Conservation (phyloP, 2,113 vertebrate genomes). For the Elephas maximus region DNA sequence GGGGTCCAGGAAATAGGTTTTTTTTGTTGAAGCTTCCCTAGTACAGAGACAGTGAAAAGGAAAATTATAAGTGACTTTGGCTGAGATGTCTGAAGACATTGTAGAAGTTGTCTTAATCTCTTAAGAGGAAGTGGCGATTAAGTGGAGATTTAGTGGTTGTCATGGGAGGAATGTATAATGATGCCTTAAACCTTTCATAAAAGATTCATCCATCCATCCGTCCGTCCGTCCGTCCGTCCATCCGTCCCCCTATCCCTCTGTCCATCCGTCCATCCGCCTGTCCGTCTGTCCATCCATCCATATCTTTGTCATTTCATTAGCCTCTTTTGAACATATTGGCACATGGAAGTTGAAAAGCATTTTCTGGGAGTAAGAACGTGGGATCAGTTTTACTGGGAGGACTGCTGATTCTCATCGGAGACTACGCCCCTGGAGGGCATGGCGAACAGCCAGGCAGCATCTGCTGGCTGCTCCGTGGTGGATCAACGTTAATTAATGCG, state of each 20-base stretch:
- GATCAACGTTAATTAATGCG: conserved; percentile 61
- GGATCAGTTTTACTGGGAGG: conserved; percentile 23
- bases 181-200: neutral
- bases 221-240: no score
- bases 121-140: no score
- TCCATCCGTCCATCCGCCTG: no score
- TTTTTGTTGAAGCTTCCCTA: neutral
- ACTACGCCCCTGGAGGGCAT: neutral
- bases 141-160: neutral
- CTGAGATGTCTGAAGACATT: neutral
- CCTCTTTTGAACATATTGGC: neutral
- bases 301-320: neutral
- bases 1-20: neutral
- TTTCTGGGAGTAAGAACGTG: conserved; percentile 36
- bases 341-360: neutral
- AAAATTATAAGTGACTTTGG: neutral
- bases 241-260: no score
- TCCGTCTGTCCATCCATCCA: no score
- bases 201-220: no score
- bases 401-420: neutral
- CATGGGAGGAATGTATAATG: neutral
- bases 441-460: conserved; percentile 10
- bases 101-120: no score
- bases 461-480: neutral
- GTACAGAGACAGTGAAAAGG: neutral